Base-by-base conservation (phyloP, 1,140 invertebrate genomes). In the Araneus ventricosus region DNA sequence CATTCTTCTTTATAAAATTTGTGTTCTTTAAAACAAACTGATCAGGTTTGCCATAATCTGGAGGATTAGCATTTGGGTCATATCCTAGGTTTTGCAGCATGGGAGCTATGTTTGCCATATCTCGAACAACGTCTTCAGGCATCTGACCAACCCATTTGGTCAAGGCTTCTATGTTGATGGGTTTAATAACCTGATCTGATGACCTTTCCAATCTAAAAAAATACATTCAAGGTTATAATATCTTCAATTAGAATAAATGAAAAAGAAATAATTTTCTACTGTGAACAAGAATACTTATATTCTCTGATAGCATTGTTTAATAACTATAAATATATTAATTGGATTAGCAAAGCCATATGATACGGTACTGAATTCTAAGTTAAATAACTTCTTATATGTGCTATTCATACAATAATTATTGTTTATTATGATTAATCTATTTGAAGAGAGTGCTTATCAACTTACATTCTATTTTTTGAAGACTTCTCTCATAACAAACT, bases 171-270 rank as follows among this genome's bases (percentile, higher is more conserved):
- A 99, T 96, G 96, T 99, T 99, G 22, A 99, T 97, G 8, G 99
- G 99, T 95, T 99, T 99, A 95, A 99, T 98, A 87, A 99, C 99
- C 96, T 99, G 99, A 96, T 99, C 99, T 93, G 98, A 99, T 24
- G 99, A 99, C 90, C 99, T 97, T 96, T 99, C 99, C 94, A 99
- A 98, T 96, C 98, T 99, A 96, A 82, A 96, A 96, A 94, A 93
- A 88, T 17, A 87, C 24, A 93, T 41, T 37, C 90, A 84, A 14
- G 0, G 0, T 14, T 52, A 52, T 52, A 14, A 52, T 52, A 17
- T n/a, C 27, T 63, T 63, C 45, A 14, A 0, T 52, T 52, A 1
- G 1, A n/a, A n/a, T n/a, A n/a, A n/a, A n/a, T n/a, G n/a, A n/a
- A n/a, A n/a, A n/a, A n/a, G n/a, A n/a, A n/a, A n/a, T n/a, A n/a